phyloP scores from a whole-genome alignment of 2,797 vertebrate genomes.

The Urosaurus nigricauda region DNA sequence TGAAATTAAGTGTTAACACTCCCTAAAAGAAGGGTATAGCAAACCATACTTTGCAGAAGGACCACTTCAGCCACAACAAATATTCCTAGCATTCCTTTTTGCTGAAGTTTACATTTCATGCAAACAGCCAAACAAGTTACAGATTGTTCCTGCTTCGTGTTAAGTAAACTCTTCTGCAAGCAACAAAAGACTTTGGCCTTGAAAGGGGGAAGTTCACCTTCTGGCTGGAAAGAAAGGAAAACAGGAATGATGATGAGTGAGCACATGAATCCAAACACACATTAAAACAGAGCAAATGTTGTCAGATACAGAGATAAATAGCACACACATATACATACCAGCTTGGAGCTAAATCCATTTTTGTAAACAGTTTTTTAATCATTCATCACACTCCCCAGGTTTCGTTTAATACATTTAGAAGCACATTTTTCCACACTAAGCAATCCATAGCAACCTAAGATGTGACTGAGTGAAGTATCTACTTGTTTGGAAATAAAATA shows the following conservation, averaged over 20 bases:
- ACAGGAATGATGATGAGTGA: background rate
- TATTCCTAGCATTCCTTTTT: background rate
- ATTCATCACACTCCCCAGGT: background rate
- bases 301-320: background rate
- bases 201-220: rapidly evolving
- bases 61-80: background rate
- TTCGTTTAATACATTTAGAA: background rate
- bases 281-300: background rate
- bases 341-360: background rate
- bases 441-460: background rate
- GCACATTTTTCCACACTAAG: background rate
- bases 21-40: background rate
- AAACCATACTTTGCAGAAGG: background rate
- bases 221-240: rapidly evolving
- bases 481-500: background rate
- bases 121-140: background rate
- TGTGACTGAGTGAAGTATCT: background rate
- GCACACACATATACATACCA: background rate
- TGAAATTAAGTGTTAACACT: background rate
- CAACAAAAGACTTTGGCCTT: conserved; percentile 5
- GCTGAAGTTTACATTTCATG: conserved; percentile 1
- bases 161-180: background rate
- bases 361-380: conserved; percentile 10
- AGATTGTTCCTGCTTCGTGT: rapidly evolving
- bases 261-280: background rate